phyloP scores from a whole-genome alignment of 2,888 invertebrate genomes.

The Meliscaeva auricollis region DNA sequence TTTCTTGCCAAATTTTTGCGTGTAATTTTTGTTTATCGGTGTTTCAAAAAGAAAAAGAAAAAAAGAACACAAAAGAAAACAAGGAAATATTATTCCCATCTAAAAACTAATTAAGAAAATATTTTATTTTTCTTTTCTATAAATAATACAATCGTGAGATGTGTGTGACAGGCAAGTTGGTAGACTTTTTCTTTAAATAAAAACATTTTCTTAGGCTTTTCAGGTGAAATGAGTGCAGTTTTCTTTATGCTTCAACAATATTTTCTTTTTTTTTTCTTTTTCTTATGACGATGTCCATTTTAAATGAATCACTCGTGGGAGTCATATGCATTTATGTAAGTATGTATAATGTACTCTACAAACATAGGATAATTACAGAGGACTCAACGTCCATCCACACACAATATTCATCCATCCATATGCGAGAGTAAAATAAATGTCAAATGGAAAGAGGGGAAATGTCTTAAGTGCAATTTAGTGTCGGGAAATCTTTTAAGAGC shows the following conservation, averaged over 20 bases:
- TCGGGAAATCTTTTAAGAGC: conserved; percentile 32
- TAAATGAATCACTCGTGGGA: conserved; percentile 42
- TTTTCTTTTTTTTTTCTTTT: too few species aligned
- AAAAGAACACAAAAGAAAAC: conserved; percentile 24
- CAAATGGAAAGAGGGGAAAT: conserved; percentile 3
- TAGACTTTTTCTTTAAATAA: conserved; percentile 21
- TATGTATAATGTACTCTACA: neutral
- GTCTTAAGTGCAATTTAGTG: conserved; percentile 46
- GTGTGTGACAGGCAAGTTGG: neutral
- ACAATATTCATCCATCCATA: conserved; percentile 13
- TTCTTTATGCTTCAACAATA: conserved; percentile 49
- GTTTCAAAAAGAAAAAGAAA: neutral
- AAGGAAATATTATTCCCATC: conserved; percentile 51
- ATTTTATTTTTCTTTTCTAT: conserved; percentile 13
- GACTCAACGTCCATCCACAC: neutral
- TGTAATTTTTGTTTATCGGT: neutral
- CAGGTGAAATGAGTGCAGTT: conserved; percentile 48
- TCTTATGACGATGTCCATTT: conserved; percentile 42
- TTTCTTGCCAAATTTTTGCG: conserved; percentile 48
- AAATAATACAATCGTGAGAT: neutral
- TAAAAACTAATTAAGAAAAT: conserved; percentile 52
- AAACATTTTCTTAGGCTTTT: neutral
- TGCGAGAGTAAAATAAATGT: conserved; percentile 38
- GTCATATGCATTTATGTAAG: neutral
- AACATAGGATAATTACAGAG: neutral